Percentiles rank a stretch among this genome's conserved stretches.
phyloP scores from a whole-genome alignment of 1,140 invertebrate genomes.

The Drosophila orosa region DNA sequence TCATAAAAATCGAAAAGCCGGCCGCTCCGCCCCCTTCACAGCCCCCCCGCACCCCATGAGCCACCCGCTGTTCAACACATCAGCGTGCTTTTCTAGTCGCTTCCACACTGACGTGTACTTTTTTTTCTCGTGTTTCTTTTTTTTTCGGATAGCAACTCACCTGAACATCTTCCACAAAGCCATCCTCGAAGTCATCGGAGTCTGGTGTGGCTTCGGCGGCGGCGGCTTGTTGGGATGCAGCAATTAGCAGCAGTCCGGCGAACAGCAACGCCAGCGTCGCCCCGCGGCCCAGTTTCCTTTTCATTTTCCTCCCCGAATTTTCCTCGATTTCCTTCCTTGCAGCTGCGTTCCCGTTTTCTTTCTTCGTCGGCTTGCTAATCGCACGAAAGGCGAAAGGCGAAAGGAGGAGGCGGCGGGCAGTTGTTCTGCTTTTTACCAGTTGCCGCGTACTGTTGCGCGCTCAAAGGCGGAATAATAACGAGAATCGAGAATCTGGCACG shows the following conservation, averaged over 20 bases:
- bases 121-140: conserved; percentile 25
- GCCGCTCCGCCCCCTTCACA: conserved; percentile 9
- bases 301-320: conserved; percentile 53
- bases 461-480: conserved; percentile 45
- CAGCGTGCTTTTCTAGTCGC: conserved; percentile 34
- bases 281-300: conserved; percentile 52
- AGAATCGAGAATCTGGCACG: conserved; percentile 64
- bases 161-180: conserved; percentile 77
- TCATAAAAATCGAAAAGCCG: conserved; percentile 47
- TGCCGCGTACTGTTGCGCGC: conserved; percentile 44
- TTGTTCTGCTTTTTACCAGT: conserved; percentile 59
- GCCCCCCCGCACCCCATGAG: not conserved
- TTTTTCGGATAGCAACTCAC: conserved; percentile 44
- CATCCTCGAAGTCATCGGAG: conserved; percentile 74
- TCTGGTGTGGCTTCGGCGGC: conserved; percentile 27
- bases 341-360: conserved; percentile 36
- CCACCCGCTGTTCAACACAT: conserved; percentile 1
- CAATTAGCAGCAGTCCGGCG: conserved; percentile 32
- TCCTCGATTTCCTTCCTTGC: conserved; percentile 26
- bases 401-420: not conserved
- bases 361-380: conserved; percentile 21
- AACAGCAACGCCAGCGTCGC: conserved; percentile 63
- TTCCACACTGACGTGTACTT: conserved; percentile 79
- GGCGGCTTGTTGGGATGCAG: conserved; percentile 7
- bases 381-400: conserved; percentile 8